Percentiles rank a stretch among this genome's conserved stretches.
phyloP scores from a whole-genome alignment of 2,797 vertebrate genomes.

The Melanotaenia boesemani region DNA sequence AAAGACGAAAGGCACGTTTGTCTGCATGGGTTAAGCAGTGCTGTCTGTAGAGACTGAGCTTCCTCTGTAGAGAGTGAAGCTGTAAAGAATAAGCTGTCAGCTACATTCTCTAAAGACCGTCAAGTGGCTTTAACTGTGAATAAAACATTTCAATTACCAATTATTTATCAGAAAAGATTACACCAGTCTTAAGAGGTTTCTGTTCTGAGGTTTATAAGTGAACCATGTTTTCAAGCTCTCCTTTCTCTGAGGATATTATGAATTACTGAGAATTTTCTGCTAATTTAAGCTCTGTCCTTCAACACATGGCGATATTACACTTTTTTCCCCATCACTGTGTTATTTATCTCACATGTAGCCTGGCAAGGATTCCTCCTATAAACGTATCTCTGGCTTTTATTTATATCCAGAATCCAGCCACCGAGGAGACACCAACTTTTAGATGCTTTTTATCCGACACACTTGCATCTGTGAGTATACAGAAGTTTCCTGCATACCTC shows the following conservation, averaged over 20 bases:
- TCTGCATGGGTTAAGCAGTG: too few relatives aligned
- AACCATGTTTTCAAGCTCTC: not conserved
- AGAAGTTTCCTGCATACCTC: too few relatives aligned
- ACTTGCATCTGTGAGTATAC: too few relatives aligned
- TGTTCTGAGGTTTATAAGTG: not conserved
- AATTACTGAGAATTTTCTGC: not conserved
- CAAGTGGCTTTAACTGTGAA: not conserved
- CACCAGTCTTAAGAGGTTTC: not conserved
- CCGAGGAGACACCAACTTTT: too few relatives aligned
- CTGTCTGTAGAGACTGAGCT: not conserved
- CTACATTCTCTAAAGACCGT: not conserved
- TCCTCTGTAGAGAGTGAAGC: not conserved
- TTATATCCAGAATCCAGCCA: too few relatives aligned
- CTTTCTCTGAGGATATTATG: too few relatives aligned
- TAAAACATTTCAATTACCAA: not conserved
- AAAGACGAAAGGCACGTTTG: too few relatives aligned
- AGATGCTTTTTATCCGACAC: too few relatives aligned
- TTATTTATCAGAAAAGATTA: not conserved
- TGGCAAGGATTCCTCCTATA: too few relatives aligned
- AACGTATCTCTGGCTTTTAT: too few relatives aligned
- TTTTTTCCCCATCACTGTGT: not conserved
- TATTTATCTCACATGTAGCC: not conserved
- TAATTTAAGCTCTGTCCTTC: not conserved
- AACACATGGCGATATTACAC: not conserved
- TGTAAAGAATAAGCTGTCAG: not conserved